Evolutionary conservation across 2,797 vertebrate genomes (phyloP).

Genomic region (Furcifer pardalis): DNA sequence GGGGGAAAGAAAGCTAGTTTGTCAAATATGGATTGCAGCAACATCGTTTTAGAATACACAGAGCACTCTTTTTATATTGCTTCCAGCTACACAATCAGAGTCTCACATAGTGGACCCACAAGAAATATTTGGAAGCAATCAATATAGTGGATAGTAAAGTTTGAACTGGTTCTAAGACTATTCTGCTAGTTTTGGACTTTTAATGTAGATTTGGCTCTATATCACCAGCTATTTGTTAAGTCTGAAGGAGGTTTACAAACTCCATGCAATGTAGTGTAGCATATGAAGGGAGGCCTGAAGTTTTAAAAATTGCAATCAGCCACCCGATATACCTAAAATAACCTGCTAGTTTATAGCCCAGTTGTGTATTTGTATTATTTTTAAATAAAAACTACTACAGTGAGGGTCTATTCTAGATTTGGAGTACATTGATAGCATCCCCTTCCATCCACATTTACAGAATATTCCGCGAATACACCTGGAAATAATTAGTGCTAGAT

Average conservation of each 20-base stretch:
- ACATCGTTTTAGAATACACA: too few relatives aligned
- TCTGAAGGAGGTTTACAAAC: too few relatives aligned
- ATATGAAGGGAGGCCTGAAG: neutral
- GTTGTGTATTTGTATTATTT: neutral
- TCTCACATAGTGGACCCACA: too few relatives aligned
- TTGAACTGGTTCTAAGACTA: neutral
- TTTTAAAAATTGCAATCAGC: neutral
- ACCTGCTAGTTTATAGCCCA: too few relatives aligned
- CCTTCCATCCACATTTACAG: neutral
- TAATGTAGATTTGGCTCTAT: neutral
- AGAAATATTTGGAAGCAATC: neutral
- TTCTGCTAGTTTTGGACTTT: neutral
- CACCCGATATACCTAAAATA: neutral
- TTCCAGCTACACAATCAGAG: too few relatives aligned
- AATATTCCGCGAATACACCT: neutral
- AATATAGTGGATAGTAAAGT: neutral
- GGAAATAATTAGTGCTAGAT: neutral
- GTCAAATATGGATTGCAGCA: too few relatives aligned
- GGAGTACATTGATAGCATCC: neutral
- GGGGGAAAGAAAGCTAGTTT: too few relatives aligned
- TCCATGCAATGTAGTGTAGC: neutral
- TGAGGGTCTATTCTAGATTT: neutral
- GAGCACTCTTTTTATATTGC: too few relatives aligned
- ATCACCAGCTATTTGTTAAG: neutral
- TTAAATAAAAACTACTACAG: neutral